Base-by-base conservation (phyloP, 2,888 invertebrate genomes). In the Synanthedon vespiformis region DNA sequence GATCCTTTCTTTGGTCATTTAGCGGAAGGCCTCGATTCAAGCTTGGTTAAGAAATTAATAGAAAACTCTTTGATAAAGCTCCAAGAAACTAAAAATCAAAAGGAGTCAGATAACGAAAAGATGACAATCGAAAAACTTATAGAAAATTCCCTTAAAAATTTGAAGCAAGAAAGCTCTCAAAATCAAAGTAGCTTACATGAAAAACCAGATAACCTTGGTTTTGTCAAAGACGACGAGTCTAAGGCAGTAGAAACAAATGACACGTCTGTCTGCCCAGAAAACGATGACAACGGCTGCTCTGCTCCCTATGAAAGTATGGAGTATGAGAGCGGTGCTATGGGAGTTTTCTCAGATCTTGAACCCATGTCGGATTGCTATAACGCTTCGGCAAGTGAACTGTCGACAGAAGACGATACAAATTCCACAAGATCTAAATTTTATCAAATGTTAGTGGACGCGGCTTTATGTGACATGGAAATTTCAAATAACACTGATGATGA, bases 231-330 rank as follows among this genome's bases (percentile, higher is more conserved):
- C 56, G 61, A 59, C 53, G 66, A 65, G 54, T 64, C 61, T 51
- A 70, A 67, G 55, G 71, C 71, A 61, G 61, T 70, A 57, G 64
- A 65, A 64, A 57, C 54, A 55, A 64, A 54, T 52, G 72, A 76
- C 56, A 63, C 68, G 54, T 59, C 70, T 52, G 64, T 65, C 59
- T 68, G 65, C 62, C 67, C 65, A 67, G 82, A 83, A 58, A 80
- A 74, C 61, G 77, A 89, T 78, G 75, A 89, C 58, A 90, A 88
- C 71, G 86, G 89, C 82, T 89, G 90, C 81, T 92, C 92, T 66
- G 92, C 92, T 74, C 92, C 92, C 77, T 93, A 93, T 79, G 93
- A 93, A 82, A 87, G 92, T 74, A 92, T 92, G 85, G 93, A 93
- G 81, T 91, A 91, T 58, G 90, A 90, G 71, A 90, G 89, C 75